Conservation (phyloP, 2,888 invertebrate species). For the Melikaiella ostensackeni region DNA sequence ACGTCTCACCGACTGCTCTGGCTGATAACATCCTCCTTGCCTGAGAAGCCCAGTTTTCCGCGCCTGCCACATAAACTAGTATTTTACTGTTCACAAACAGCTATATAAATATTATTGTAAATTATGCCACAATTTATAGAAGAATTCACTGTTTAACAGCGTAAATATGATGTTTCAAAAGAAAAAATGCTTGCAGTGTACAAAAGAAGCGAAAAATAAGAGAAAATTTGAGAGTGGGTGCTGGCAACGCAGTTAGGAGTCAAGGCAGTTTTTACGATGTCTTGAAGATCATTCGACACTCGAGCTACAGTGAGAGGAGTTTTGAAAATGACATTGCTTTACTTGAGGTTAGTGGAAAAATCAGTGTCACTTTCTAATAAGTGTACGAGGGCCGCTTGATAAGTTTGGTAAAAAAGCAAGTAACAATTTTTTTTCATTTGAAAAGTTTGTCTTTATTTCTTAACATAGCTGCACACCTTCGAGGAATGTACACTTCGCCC, state of each 20-base stretch:
- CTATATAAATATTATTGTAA: background rate
- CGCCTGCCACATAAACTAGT: no score
- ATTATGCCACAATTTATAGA: background rate
- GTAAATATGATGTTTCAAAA: no score
- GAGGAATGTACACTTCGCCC: no score
- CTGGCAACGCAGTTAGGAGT: conserved; percentile 49
- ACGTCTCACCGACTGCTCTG: no score
- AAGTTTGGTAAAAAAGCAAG: no score
- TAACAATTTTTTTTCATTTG: no score
- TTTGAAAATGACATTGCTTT: conserved; percentile 78
- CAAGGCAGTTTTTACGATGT: conserved; percentile 45
- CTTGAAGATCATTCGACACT: conserved; percentile 66
- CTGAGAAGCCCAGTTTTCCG: no score
- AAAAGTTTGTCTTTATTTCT: no score
- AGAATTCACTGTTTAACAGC: background rate
- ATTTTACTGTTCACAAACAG: background rate
- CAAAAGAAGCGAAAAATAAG: background rate
- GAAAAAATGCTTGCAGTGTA: background rate
- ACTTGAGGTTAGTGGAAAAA: conserved; percentile 67
- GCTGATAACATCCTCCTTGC: no score
- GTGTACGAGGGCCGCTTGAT: no score
- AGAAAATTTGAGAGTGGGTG: conserved; percentile 41
- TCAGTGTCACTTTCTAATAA: no score
- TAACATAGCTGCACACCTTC: no score
- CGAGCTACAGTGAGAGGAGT: conserved; percentile 64